Percentiles rank a stretch among this genome's conserved stretches.
Conservation (phyloP, 2,888 invertebrate genomes). For the Pseudococcus longispinus region DNA sequence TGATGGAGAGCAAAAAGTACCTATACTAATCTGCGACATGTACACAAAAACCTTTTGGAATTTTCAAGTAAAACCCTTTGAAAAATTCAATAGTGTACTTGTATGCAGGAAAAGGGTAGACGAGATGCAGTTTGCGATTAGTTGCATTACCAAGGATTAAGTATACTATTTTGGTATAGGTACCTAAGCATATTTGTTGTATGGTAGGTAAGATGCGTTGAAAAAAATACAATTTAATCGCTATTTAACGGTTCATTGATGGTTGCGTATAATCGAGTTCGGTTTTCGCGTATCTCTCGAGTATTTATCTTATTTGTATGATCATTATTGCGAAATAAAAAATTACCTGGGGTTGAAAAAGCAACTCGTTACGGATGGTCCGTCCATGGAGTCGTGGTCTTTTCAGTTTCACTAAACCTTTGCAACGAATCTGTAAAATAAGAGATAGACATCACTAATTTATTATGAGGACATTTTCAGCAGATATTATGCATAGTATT, state of each 20-base stretch:
- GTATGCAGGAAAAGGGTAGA: not conserved
- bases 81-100: conserved; percentile 32
- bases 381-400: not conserved
- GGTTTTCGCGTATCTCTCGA: not conserved
- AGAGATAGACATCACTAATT: not conserved
- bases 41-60: conserved; percentile 7
- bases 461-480: not conserved
- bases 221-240: not conserved
- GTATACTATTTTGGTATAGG: not conserved
- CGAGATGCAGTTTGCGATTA: conserved; percentile 24
- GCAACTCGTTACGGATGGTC: not conserved
- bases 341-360: conserved; percentile 19
- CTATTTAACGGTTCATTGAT: conserved; percentile 20
- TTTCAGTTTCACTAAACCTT: not conserved
- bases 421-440: not conserved
- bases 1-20: not conserved
- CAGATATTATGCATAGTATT: not conserved
- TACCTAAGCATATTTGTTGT: no score
- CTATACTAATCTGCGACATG: not conserved
- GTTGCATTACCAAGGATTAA: not conserved
- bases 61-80: not conserved
- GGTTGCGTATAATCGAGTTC: not conserved
- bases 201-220: no score
- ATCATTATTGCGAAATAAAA: conserved; percentile 15
- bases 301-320: not conserved